Conservation (phyloP, 2,888 invertebrate species). For the Ophion slaviceki region DNA sequence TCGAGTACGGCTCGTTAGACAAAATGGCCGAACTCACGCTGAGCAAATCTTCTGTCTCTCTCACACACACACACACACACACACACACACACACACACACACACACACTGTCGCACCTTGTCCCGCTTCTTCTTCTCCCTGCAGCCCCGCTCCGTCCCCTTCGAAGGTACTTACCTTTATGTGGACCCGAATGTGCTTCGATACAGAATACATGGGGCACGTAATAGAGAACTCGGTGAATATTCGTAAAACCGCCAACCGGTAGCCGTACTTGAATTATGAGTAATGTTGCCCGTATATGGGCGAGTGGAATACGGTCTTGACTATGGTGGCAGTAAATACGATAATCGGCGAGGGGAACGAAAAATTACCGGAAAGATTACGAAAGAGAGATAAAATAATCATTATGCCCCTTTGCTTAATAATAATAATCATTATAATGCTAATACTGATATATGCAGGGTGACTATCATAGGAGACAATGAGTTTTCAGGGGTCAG, state of each 20-base stretch:
- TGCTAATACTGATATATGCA: too few relatives aligned
- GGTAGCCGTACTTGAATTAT: conserved; percentile 44
- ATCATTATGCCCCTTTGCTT: too few relatives aligned
- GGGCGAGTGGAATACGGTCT: background rate
- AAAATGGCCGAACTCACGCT: conserved; percentile 22
- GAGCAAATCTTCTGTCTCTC: background rate
- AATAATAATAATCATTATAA: too few relatives aligned
- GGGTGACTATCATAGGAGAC: too few relatives aligned
- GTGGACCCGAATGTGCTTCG: too few relatives aligned
- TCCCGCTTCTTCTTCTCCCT: conserved; percentile 11
- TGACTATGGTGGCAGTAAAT: too few relatives aligned
- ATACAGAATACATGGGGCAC: conserved; percentile 15
- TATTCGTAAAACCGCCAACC: conserved; percentile 39
- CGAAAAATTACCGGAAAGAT: too few relatives aligned
- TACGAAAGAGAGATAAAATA: too few relatives aligned
- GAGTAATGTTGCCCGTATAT: conserved; percentile 36
- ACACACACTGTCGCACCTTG: background rate
- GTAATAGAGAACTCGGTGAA: conserved; percentile 42
- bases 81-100: too few relatives aligned
- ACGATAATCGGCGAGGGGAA: too few relatives aligned
- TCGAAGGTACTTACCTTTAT: background rate
- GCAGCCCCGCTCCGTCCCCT: background rate
- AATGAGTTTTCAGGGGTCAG: too few relatives aligned
- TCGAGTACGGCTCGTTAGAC: conserved; percentile 18
- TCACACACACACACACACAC: too few relatives aligned